These are phyloP conservation scores for Stichopus chloronotus DNA, from an alignment of 35 echinoderm and acorn worm genomes.

Conservation along the genomic window DNA sequence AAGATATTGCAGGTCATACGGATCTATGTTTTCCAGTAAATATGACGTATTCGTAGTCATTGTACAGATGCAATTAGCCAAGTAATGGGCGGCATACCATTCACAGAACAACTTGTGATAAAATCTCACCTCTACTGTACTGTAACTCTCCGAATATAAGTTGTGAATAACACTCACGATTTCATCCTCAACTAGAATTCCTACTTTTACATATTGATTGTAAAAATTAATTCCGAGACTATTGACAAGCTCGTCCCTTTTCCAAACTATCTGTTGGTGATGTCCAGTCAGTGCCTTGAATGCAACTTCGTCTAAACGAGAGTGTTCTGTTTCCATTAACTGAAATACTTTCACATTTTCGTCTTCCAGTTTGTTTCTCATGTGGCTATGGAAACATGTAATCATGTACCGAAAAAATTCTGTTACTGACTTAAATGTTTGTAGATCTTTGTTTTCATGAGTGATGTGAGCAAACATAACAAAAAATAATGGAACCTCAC, in stretches of 20 bases:
- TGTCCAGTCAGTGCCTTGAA: background rate
- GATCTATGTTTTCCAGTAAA: background rate
- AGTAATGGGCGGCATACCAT: slow-evolving; percentile 29
- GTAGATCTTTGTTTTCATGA: too few species aligned
- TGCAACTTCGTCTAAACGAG: background rate
- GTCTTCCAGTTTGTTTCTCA: background rate
- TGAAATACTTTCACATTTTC: background rate
- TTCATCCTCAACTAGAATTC: slow-evolving; percentile 16
- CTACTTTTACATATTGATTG: background rate
- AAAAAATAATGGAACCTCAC: too few species aligned
- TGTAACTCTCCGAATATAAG: too few species aligned
- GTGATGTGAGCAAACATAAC: too few species aligned
- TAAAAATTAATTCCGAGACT: background rate
- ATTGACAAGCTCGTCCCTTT: background rate
- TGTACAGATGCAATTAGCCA: background rate
- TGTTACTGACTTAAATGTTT: too few species aligned
- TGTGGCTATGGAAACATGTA: too few species aligned
- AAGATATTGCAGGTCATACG: background rate
- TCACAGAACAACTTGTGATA: slow-evolving; percentile 17
- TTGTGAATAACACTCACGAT: background rate
- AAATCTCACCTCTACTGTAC: background rate
- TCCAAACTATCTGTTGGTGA: background rate
- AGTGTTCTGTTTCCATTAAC: background rate
- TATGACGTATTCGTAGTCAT: too few species aligned
- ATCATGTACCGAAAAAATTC: too few species aligned